Evolutionary conservation across 2,113 vertebrate species (phyloP).

Genomic region (Podarcis muralis): DNA sequence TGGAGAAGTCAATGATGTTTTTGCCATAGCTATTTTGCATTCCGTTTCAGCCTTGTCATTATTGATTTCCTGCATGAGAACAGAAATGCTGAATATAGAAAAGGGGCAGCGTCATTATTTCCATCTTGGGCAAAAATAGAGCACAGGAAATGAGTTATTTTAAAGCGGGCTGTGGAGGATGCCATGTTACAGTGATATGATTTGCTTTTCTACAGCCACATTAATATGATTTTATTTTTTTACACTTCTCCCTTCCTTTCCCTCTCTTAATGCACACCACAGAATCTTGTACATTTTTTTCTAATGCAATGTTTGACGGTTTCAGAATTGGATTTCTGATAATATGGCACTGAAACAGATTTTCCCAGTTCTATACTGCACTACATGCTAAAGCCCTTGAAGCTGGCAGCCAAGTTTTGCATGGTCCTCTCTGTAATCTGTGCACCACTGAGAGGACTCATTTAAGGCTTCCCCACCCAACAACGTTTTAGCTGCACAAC

Average conservation of each 20-base stretch:
- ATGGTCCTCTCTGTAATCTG: neutral
- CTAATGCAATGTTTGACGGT: neutral
- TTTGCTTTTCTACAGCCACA: neutral
- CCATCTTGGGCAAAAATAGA: slow-evolving; percentile 12
- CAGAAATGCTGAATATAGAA: slow-evolving; percentile 28
- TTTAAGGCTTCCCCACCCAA: neutral
- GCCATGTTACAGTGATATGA: neutral
- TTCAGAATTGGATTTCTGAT: neutral
- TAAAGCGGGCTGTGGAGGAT: neutral
- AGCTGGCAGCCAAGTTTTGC: neutral
- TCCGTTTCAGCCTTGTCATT: slow-evolving; percentile 17
- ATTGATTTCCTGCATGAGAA: slow-evolving; percentile 28
- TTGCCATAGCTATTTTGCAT: slow-evolving; percentile 20
- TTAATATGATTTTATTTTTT: neutral
- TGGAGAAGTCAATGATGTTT: neutral
- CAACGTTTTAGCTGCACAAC: neutral
- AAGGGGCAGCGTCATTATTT: neutral
- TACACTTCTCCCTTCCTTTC: neutral
- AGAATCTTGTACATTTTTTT: neutral
- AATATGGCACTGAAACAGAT: neutral
- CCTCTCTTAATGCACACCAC: neutral
- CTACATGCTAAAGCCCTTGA: no score
- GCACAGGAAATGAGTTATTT: slow-evolving; percentile 25
- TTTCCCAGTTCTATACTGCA: no score
- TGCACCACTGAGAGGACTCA: neutral